Conservation (phyloP, 2,888 invertebrate genomes). For the Tetragonula carbonaria region DNA sequence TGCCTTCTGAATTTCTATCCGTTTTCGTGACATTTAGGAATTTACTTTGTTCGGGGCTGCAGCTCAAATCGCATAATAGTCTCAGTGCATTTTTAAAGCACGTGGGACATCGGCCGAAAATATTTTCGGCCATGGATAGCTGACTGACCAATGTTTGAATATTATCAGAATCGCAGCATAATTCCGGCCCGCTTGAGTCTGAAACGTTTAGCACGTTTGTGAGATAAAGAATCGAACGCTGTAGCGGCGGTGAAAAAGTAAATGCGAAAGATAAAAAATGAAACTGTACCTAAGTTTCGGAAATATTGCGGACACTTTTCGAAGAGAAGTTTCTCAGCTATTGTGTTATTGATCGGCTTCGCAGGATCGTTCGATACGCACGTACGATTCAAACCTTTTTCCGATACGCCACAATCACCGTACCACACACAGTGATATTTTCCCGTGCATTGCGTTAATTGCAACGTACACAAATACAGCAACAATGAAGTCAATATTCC, state of each 20-base stretch:
- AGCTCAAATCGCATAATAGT: slow-evolving; percentile 93
- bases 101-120: slow-evolving; percentile 92
- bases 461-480: slow-evolving; percentile 19
- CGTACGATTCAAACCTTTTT: slow-evolving; percentile 75
- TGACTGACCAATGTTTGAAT: slow-evolving; percentile 85
- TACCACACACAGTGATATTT: slow-evolving; percentile 86
- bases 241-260: neutral
- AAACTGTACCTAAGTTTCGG: slow-evolving; percentile 77
- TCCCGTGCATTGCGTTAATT: slow-evolving; percentile 17
- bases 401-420: slow-evolving; percentile 84
- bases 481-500: neutral
- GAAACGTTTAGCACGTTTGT: neutral
- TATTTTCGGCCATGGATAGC: slow-evolving; percentile 87
- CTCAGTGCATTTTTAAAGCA: slow-evolving; percentile 91
- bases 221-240: neutral
- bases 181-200: slow-evolving; percentile 81
- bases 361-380: slow-evolving; percentile 83
- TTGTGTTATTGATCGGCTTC: slow-evolving; percentile 77
- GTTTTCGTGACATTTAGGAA: slow-evolving; percentile 84
- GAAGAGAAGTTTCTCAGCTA: slow-evolving; percentile 85
- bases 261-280: neutral
- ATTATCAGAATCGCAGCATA: slow-evolving; percentile 88
- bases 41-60: slow-evolving; percentile 89
- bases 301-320: slow-evolving; percentile 88
- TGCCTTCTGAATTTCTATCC: neutral